These are phyloP conservation scores for Morone saxatilis DNA, from an alignment of 2,113 vertebrate species.

Conservation along the genomic window DNA sequence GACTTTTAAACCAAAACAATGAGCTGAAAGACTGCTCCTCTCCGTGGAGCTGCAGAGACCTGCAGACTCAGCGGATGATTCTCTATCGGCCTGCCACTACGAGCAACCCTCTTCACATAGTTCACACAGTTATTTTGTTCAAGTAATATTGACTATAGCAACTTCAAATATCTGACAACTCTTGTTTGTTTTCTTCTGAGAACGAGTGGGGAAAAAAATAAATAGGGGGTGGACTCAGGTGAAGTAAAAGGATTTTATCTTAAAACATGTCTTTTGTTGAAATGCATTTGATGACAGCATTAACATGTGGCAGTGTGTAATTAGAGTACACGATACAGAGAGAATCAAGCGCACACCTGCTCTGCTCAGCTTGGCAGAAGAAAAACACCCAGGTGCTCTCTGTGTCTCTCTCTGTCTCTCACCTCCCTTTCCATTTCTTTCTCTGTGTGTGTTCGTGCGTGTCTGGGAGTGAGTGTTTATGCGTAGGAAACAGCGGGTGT, in stretches of 20 bases:
- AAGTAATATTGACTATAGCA: background rate
- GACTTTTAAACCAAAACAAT: background rate
- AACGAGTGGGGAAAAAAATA: background rate
- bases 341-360: constrained; percentile 63
- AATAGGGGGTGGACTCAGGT: background rate
- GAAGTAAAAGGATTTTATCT: background rate
- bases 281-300: constrained; percentile 11
- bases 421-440: constrained; percentile 18
- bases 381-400: constrained; percentile 47
- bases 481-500: constrained; percentile 28
- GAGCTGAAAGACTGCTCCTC: background rate
- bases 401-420: constrained; percentile 20
- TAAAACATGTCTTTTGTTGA: background rate
- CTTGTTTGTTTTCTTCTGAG: background rate
- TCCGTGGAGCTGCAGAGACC: background rate
- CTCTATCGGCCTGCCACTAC: background rate
- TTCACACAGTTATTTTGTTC: no score
- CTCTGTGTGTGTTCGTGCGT: constrained; percentile 12
- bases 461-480: constrained; percentile 29
- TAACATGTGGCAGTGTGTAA: constrained; percentile 22
- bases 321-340: constrained; percentile 32
- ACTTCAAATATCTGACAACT: background rate
- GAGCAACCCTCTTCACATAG: no score
- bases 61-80: background rate
- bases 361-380: constrained; percentile 54